Conservation (phyloP, 2,113 vertebrate genomes). For the Melierax canorus region DNA sequence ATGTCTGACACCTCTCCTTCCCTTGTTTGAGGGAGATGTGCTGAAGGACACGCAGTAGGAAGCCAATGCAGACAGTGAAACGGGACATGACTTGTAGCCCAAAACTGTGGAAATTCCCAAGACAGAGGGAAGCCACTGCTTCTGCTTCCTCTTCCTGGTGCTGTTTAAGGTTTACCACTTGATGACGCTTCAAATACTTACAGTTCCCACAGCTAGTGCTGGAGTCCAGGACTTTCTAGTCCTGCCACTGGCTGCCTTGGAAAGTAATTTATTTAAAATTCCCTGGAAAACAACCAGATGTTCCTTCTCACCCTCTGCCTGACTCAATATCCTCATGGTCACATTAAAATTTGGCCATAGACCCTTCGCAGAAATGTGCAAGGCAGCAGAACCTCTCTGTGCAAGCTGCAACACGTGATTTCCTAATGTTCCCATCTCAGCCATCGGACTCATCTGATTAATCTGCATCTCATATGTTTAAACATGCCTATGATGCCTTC, state of each 20-base stretch:
- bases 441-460: neutral
- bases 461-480: neutral
- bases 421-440: neutral
- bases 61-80: neutral
- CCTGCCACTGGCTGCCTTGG: neutral
- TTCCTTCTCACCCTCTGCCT: neutral
- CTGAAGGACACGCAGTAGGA: neutral
- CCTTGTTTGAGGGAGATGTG: neutral
- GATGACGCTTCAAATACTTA: neutral
- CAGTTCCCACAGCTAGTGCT: neutral
- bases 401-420: neutral
- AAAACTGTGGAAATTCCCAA: neutral
- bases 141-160: slow-evolving; percentile 4
- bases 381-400: neutral
- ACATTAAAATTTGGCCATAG: neutral
- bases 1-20: neutral
- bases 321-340: neutral
- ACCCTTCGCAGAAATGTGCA: neutral
- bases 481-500: neutral
- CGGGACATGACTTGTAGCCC: neutral
- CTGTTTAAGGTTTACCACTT: neutral
- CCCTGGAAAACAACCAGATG: neutral
- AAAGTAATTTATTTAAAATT: neutral
- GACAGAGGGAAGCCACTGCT: neutral
- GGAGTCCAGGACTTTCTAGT: neutral